Conservation (phyloP, 2,888 invertebrate species). For the Heteromyza rotundicornis region DNA sequence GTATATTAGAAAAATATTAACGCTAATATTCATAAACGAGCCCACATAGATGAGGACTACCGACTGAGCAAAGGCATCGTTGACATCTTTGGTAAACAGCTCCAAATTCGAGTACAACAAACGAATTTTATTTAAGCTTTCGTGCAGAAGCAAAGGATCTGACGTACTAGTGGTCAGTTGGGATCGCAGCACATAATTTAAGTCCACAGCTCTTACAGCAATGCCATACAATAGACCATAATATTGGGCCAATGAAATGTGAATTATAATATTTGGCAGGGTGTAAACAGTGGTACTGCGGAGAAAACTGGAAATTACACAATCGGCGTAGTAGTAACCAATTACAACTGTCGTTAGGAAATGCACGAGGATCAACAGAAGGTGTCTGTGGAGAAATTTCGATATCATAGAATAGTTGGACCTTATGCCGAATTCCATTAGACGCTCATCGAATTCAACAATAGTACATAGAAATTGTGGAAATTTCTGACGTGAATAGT, state of each 20-base stretch:
- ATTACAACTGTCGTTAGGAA: conserved; percentile 12
- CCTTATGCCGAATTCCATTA: conserved; percentile 21
- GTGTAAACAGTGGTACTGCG: conserved; percentile 30
- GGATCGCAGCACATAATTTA: conserved; percentile 22
- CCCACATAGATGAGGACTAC: conserved; percentile 37
- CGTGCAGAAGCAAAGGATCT: conserved; percentile 17
- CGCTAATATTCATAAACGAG: conserved; percentile 35
- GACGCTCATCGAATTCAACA: conserved; percentile 33
- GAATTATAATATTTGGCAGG: conserved; percentile 37
- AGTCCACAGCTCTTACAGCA: conserved; percentile 25
- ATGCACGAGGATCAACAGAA: conserved; percentile 28
- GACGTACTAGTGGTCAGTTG: conserved; percentile 20
- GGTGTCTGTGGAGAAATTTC: conserved; percentile 29
- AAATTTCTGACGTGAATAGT: conserved; percentile 23
- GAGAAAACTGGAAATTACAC: conserved; percentile 2
- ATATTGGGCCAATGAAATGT: conserved; percentile 39
- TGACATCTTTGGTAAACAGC: conserved; percentile 33
- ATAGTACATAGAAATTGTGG: conserved; percentile 24
- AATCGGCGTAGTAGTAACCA: conserved; percentile 28
- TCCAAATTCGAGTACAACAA: conserved; percentile 33
- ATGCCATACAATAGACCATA: conserved; percentile 34
- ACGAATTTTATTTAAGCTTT: conserved; percentile 29
- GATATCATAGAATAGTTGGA: too few relatives aligned
- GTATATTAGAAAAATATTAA: conserved; percentile 41
- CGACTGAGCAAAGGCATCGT: conserved; percentile 32